Percentiles rank a stretch among this genome's conserved stretches.
Evolutionary conservation across 2,888 invertebrate genomes (phyloP).

Genomic region (Brachypalpus laphriformis): DNA sequence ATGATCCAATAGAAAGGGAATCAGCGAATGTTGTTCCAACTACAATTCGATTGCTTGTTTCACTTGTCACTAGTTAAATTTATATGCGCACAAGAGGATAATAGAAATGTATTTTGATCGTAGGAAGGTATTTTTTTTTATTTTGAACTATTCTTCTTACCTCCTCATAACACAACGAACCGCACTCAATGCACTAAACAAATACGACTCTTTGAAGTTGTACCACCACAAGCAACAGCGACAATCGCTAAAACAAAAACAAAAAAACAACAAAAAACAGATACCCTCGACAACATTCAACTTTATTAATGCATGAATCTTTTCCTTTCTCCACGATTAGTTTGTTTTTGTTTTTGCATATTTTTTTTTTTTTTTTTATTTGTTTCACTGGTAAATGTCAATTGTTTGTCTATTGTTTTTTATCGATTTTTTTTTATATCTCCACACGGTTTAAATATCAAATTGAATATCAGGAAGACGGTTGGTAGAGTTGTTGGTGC

Average conservation of each 20-base stretch:
- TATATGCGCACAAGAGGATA: conserved; percentile 33
- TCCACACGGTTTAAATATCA: conserved; percentile 5
- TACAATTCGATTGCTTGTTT: conserved; percentile 30
- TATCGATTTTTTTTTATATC: conserved; percentile 2
- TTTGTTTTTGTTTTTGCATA: conserved; percentile 19
- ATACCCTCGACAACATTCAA: conserved; percentile 39
- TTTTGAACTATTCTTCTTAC: not conserved
- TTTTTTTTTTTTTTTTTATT: not conserved
- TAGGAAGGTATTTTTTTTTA: not conserved
- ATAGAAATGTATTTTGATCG: conserved; percentile 32
- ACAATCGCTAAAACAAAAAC: not conserved
- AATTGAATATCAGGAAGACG: conserved; percentile 39
- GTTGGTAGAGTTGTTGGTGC: conserved; percentile 1
- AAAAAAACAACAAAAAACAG: not conserved
- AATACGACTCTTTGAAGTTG: conserved; percentile 34
- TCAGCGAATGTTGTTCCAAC: conserved; percentile 23
- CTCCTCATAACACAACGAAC: not conserved
- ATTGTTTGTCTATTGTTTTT: conserved; percentile 36
- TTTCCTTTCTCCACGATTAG: conserved; percentile 59
- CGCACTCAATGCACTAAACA: conserved; percentile 12
- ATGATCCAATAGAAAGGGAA: conserved; percentile 9
- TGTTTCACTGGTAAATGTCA: conserved; percentile 48
- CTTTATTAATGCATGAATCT: conserved; percentile 60
- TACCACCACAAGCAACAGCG: conserved; percentile 14
- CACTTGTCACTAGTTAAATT: conserved; percentile 59